Evolutionary conservation across 2,113 vertebrate genomes (phyloP), one percentile per base, ranked within the genome.

Genomic region (Antechinus stuartii): DNA sequence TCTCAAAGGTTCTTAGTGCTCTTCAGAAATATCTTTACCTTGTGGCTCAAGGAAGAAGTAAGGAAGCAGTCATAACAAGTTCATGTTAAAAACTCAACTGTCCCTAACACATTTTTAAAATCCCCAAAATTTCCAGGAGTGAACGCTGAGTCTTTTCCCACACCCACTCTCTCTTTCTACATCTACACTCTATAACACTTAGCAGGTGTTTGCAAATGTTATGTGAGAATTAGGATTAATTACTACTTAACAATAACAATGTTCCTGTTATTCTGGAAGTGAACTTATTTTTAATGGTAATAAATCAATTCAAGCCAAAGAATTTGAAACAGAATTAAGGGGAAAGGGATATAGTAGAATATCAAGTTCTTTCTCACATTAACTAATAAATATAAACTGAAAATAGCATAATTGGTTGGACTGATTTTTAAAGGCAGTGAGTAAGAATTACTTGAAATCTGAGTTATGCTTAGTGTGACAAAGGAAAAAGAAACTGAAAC

Each of bases 391-490:
- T 96, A 84, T 96, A 56, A 90, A 57, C 23, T 93, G 0, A 96
- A 96, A 95, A 90, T 94, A 35, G 8, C 22, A 61, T 8, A 61
- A 11, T 27, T 30, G 57, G 57, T 95, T 89, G 55, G 9, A 35
- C 61, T 14, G 54, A 10, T 96, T 96, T 96, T 94, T 53, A 94
- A 91, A 94, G 49, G 24, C 94, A 95, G 12, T 35, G 93, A 52
- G 19, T 92, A 93, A 91, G 89, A 95, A 53, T 89, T 96, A 95
- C 2, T 24, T 84, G 12, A 92, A 93, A 47, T 92, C 0, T 68
- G 42, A 26, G 16, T 46, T 92, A 49, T 68, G 93, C 47, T 95
- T 95, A 92, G 93, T 14, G 8, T 57, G 23, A 96, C 92, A 95
- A 8, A 92, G 16, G 8, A 90, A 96, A 95, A 95, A 92, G 2